A percentile compares a stretch with the other conserved stretches of the same genome.
phyloP scores from a whole-genome alignment of 1,140 invertebrate species.

The Saccostrea glomerata region DNA sequence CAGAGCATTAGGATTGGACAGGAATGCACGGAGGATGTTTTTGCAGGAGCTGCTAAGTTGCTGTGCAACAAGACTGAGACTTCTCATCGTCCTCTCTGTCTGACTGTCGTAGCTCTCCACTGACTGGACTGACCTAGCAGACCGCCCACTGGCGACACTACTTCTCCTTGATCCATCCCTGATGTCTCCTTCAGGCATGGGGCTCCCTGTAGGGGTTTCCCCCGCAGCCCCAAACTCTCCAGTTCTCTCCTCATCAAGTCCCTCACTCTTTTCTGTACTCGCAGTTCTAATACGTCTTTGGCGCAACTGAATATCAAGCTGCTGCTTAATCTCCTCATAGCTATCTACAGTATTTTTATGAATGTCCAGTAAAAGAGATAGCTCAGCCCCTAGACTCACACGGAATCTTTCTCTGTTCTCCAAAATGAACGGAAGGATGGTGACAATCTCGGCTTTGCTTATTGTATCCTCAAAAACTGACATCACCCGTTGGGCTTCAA shows the following conservation, averaged over 20 bases:
- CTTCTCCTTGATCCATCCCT: constrained; percentile 49
- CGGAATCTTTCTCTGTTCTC: constrained; percentile 73
- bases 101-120: constrained; percentile 65
- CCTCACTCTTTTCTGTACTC: constrained; percentile 52
- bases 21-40: constrained; percentile 75
- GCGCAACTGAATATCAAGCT: constrained; percentile 65
- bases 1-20: constrained; percentile 69
- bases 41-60: constrained; percentile 75
- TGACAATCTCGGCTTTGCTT: constrained; percentile 72
- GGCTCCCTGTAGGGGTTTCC: constrained; percentile 30
- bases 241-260: constrained; percentile 39
- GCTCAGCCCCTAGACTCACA: constrained; percentile 70
- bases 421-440: constrained; percentile 73
- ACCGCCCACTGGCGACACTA: constrained; percentile 53
- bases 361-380: constrained; percentile 69
- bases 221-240: constrained; percentile 7
- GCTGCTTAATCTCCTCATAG: constrained; percentile 71
- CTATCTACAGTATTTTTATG: constrained; percentile 70
- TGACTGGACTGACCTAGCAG: constrained; percentile 46
- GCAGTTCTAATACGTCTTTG: constrained; percentile 49
- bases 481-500: constrained; percentile 78
- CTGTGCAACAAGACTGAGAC: constrained; percentile 70
- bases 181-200: constrained; percentile 15
- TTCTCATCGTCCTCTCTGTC: constrained; percentile 69
- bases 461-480: constrained; percentile 77